phyloP scores from a whole-genome alignment of 2,113 vertebrate species.

The Dasyurus viverrinus region DNA sequence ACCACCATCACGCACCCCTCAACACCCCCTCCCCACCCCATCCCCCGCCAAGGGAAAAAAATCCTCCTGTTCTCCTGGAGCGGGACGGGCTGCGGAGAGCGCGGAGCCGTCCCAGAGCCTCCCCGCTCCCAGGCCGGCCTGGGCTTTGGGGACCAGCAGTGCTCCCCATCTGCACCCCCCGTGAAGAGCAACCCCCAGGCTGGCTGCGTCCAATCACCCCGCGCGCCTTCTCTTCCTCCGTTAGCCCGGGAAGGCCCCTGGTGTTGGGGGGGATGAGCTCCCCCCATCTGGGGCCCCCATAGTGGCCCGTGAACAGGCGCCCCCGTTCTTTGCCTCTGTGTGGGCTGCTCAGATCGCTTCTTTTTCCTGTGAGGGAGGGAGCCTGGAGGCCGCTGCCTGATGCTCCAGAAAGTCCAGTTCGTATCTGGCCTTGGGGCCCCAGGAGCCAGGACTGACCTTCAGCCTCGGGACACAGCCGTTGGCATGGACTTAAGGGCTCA shows the following conservation, averaged over 20 bases:
- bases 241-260: background rate
- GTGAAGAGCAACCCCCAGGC: no score
- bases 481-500: background rate
- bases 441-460: background rate
- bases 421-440: background rate
- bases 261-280: background rate
- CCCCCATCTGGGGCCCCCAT: background rate
- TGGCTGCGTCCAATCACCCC: no score
- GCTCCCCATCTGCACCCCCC: background rate
- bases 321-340: no score
- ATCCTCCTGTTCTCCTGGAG: background rate
- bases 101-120: background rate
- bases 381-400: background rate
- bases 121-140: background rate
- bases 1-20: slow-evolving; percentile 15
- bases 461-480: background rate
- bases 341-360: accelerated
- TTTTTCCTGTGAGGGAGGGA: background rate
- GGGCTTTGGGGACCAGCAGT: background rate
- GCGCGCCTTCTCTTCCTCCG: background rate
- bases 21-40: slow-evolving; percentile 36
- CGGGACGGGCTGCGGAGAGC: no score
- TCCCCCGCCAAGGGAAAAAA: no score
- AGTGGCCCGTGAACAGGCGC: background rate
- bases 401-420: background rate